These are phyloP conservation scores for Meteorus sp. DNA, from an alignment of 1,140 invertebrate species.

Conservation along the genomic window DNA sequence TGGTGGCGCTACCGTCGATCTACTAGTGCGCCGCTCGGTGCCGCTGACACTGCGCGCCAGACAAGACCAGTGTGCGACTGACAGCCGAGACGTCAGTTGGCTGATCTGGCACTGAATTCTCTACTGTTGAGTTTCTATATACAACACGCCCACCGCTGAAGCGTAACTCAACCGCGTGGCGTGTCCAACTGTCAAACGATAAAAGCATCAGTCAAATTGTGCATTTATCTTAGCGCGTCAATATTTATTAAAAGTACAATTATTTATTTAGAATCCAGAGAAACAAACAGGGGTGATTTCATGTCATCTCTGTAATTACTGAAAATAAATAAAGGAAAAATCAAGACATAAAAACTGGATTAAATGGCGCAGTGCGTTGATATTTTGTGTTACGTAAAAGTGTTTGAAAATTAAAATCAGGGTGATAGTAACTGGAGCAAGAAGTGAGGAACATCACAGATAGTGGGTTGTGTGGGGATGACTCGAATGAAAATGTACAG, in stretches of 20 bases:
- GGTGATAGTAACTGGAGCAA: background rate
- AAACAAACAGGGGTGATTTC: too few relatives aligned
- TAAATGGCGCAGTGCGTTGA: too few relatives aligned
- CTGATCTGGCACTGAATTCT: background rate
- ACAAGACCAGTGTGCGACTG: slow-evolving; percentile 29
- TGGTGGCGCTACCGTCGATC: slow-evolving; percentile 1
- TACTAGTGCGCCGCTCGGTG: slow-evolving; percentile 39
- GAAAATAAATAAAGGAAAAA: too few relatives aligned
- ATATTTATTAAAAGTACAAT: too few relatives aligned
- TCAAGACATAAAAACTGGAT: too few relatives aligned
- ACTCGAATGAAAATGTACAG: slow-evolving; percentile 34
- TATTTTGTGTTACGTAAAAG: slow-evolving; percentile 16
- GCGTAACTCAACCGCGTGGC: slow-evolving; percentile 14
- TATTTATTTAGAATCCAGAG: too few relatives aligned
- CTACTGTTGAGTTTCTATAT: background rate
- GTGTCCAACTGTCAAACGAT: slow-evolving; percentile 29
- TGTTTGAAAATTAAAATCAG: slow-evolving; percentile 7
- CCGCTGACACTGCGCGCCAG: slow-evolving; percentile 39
- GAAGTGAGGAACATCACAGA: background rate
- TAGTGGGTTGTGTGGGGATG: background rate
- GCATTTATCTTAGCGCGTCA: too few relatives aligned
- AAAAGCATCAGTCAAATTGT: too few relatives aligned
- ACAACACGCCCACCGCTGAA: slow-evolving; percentile 16
- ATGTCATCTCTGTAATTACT: too few relatives aligned
- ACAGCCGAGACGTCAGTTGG: slow-evolving; percentile 34